Conservation (phyloP, 2,888 invertebrate species). For the Nomada lathburiana region DNA sequence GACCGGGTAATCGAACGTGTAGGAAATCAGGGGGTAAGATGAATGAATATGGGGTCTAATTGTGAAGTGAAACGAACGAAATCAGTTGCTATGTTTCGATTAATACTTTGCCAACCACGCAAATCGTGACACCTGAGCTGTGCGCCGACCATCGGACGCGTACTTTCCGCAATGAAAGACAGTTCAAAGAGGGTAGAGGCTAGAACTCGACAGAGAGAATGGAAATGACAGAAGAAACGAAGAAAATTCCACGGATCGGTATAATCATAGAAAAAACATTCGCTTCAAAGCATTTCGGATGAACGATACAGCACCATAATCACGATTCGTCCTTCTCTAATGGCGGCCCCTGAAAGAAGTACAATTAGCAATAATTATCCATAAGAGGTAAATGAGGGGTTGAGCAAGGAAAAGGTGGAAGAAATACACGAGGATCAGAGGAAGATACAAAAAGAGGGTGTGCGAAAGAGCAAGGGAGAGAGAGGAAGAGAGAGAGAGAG, state of each 20-base stretch:
- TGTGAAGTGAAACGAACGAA: no score
- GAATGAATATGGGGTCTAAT: no score
- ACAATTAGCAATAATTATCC: slow-evolving; percentile 61
- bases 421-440: slow-evolving; percentile 11
- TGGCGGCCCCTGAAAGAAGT: not conserved
- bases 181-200: no score
- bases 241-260: not conserved
- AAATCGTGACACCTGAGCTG: no score
- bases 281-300: not conserved
- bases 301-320: not conserved
- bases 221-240: not conserved
- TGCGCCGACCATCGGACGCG: no score
- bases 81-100: no score
- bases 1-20: not conserved
- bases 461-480: no score
- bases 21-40: no score
- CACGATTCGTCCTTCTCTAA: not conserved
- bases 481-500: not conserved
- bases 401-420: slow-evolving; percentile 15
- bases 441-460: slow-evolving; percentile 22
- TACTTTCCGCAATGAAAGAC: no score
- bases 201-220: not conserved
- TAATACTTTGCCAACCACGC: no score
- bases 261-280: not conserved
- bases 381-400: slow-evolving; percentile 37